Percentiles rank a stretch among this genome's conserved stretches.
Conservation (phyloP, 2,113 vertebrate genomes). For the Saguinus imperator region DNA sequence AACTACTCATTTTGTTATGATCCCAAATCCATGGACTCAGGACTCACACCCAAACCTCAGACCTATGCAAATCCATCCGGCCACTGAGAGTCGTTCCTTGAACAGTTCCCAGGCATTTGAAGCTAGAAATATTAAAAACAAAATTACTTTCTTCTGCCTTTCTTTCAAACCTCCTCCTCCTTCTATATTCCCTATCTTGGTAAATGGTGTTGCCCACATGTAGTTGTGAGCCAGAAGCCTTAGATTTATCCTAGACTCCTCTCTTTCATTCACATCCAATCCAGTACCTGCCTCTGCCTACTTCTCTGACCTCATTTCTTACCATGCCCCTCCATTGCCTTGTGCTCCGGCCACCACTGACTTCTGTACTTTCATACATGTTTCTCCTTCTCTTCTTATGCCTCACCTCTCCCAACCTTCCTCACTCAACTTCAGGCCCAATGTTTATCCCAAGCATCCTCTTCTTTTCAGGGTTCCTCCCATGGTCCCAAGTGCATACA, state of each 20-base stretch:
- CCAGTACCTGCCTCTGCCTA: neutral
- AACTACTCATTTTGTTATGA: neutral
- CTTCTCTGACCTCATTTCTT: neutral
- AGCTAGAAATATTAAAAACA: neutral
- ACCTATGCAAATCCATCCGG: neutral
- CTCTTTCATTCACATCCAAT: neutral
- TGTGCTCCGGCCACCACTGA: neutral
- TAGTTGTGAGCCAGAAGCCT: neutral
- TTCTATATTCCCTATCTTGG: neutral
- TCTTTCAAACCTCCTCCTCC: neutral
- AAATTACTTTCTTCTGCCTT: neutral
- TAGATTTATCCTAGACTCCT: neutral
- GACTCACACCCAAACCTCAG: neutral
- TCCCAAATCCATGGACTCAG: neutral
- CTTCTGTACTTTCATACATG: neutral
- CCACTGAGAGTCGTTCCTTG: neutral
- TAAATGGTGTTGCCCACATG: neutral
- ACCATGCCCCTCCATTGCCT: neutral
- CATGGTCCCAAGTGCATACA: neutral
- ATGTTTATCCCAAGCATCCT: neutral
- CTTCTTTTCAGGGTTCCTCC: neutral
- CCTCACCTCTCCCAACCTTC: neutral
- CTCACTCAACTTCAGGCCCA: neutral
- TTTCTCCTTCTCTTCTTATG: neutral
- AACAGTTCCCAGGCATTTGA: neutral